Evolutionary conservation across 2,797 vertebrate genomes (phyloP), one percentile per base, ranked within the genome.

Genomic region (Halcyon smyrnensis): DNA sequence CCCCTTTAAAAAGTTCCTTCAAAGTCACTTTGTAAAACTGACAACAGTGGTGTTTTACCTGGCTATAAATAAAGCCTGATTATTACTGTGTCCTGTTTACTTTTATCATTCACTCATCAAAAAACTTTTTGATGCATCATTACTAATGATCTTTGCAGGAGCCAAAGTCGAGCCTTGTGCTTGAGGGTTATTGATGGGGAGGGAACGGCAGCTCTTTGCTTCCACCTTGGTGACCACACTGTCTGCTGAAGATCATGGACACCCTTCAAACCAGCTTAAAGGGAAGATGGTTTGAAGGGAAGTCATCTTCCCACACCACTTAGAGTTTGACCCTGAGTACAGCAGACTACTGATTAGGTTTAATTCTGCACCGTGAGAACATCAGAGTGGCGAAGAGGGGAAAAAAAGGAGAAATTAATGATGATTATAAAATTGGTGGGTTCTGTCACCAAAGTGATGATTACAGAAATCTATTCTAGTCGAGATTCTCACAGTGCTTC

Each of bases 11-110:
- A 98, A 98, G 97, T 98, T 98, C 96, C 92, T 74, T 96, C 98
- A 98, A 98, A 98, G 98, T 98, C 98, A 98, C 98, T 97, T 98
- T 98, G 97, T 68, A 80, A 95, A 68, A 93, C 83, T 51, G 94
- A 97, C 93, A 90, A 57, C 20, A 32, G 60, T 2, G 11, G 92
- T 89, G 34, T 91, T 96, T 92, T 46, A 79, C 85, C 86, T 5
- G 2, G 84, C 97, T 89, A 95, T 98, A 97, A 98, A 98, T 98
- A 98, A 97, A 97, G 91, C 65, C 97, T 93, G 96, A 96, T 98
- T 98, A 97, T 89, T 82, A 91, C 96, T 59, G 19, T 92, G 97
- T 97, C 97, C 94, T 97, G 92, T 97, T 97, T 97, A 89, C 97
- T 98, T 97, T 98, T 95, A 96, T 96, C 96, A 93, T 93, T 97